Conservation (phyloP, 1,140 invertebrate genomes). For the Ceratosolen solmsi region DNA sequence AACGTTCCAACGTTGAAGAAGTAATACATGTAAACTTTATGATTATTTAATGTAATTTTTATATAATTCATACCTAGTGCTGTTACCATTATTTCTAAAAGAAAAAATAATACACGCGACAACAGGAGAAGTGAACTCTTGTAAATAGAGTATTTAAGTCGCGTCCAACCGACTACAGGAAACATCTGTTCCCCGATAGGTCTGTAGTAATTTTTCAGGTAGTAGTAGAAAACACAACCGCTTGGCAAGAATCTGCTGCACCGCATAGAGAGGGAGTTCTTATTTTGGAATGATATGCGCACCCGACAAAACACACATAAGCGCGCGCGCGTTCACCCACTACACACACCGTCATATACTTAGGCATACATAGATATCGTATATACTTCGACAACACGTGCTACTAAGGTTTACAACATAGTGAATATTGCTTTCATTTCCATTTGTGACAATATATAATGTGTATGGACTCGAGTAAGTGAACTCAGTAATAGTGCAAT, state of each 20-base stretch:
- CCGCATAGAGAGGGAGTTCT: neutral
- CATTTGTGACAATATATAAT: neutral
- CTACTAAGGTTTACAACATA: neutral
- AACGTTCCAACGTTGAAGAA: no score
- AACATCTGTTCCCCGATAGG: neutral
- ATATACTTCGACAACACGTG: conserved; percentile 6
- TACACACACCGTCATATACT: neutral
- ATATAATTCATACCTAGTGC: no score
- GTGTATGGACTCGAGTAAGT: no score
- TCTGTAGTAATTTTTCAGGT: neutral
- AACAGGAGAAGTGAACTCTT: neutral
- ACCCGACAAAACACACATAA: no score
- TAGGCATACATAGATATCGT: no score
- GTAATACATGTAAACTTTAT: no score
- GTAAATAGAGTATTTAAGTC: neutral
- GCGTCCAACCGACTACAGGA: neutral
- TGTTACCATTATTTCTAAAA: neutral
- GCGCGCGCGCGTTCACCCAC: no score
- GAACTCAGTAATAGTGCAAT: neutral
- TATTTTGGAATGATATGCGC: conserved; percentile 6
- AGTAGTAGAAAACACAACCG: neutral
- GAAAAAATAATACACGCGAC: neutral
- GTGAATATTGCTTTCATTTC: neutral
- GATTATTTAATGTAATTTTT: no score
- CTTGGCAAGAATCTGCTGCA: neutral